A percentile compares a stretch with the other conserved stretches of the same genome.
Evolutionary conservation across 2,113 vertebrate genomes (phyloP).

Genomic region (Ailuropoda melanoleuca): DNA sequence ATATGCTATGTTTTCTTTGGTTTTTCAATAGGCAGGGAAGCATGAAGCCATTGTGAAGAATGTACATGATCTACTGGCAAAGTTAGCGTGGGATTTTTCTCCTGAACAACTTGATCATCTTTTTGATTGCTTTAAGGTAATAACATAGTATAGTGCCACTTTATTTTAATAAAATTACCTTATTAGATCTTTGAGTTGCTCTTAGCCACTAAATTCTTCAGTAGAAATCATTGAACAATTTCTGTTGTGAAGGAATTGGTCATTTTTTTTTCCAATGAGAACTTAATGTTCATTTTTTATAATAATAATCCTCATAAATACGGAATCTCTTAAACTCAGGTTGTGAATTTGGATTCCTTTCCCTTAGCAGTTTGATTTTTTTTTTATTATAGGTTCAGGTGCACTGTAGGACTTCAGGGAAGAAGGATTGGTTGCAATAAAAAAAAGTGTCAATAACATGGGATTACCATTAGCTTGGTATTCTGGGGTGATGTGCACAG

Average conservation of each 20-base stretch:
- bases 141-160: not conserved
- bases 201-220: not conserved
- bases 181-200: not conserved
- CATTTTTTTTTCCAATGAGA: not conserved
- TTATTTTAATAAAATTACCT: constrained; percentile 35
- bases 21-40: constrained; percentile 92
- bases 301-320: not conserved
- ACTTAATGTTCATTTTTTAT: constrained; percentile 37
- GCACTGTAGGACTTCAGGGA: not conserved
- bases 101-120: constrained; percentile 99
- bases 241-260: not conserved
- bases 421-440: not conserved
- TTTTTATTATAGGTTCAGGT: constrained; percentile 10
- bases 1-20: constrained; percentile 34
- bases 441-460: not conserved
- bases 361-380: not conserved
- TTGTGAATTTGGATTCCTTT: constrained; percentile 13
- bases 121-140: constrained; percentile 99
- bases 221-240: not conserved
- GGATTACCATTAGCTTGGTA: not conserved
- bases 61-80: constrained; percentile 97
- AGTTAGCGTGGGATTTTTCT: constrained; percentile 99
- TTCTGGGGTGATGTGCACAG: not conserved
- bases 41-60: constrained; percentile 99
- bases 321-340: not conserved